Base-by-base conservation (phyloP, 2,797 vertebrate species). In the Pterois miles region DNA sequence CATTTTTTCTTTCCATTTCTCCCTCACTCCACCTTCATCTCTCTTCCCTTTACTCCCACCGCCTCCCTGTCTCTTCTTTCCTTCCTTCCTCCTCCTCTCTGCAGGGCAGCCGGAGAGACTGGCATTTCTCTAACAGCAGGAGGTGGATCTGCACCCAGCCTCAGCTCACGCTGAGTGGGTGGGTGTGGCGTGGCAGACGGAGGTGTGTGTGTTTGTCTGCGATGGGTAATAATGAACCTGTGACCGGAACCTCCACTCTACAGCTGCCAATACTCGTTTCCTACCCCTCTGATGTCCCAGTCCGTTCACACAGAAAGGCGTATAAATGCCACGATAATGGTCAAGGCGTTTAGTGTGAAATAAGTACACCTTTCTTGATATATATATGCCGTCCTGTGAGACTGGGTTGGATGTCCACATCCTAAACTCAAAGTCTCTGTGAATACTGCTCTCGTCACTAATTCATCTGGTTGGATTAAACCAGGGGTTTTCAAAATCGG, bases 111-210 rank as follows among this genome's bases (percentile, higher is more conserved):
- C 74, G 34, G 85, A 76, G 84, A 89, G 86, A 86, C 90, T 95
- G 93, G 92, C 94, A 94, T 94, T 94, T 94, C 90, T 92, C 78
- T 86, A 83, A 69, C 92, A 91, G 92, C 89, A 58, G 93, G 94
- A 71, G 87, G 71, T 79, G 57, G 66, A 82, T 87, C 77, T 89
- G 87, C 86, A 90, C 84, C 89, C 86, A 81, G 88, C 86, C 48
- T 83, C 69, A 52, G 66, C 86, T 73, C 92, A 91, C 5, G 89
- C 91, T 89, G 92, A 62, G 93, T 63, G 62, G 59, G 67, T 66
- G 84, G 80, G 81, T 82, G 91, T 73, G 86, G 74, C 22, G 23
- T 13, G 36, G 66, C 54, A 70, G 80, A 85, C 60, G 66, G 66
- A 80, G 40, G 22, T 52, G 75, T 76, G 25, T 80, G 64, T 78